phyloP scores from a whole-genome alignment of 2,888 invertebrate genomes.

The Platypus cylindrus region DNA sequence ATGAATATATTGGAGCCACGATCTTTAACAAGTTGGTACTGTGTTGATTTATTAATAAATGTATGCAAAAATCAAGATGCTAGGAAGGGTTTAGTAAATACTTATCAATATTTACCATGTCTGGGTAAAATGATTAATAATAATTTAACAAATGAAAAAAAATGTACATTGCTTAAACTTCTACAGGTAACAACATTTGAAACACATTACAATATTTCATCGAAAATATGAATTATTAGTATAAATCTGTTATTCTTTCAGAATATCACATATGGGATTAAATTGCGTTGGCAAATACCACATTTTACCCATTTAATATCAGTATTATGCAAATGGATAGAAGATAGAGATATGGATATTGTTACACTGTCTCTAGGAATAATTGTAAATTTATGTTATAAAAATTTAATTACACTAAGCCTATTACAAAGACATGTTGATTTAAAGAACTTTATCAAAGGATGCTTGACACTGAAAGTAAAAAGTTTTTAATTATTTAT shows the following conservation, averaged over 20 bases:
- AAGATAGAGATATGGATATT: conserved; percentile 39
- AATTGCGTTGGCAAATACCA: conserved; percentile 69
- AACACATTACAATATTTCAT: no score
- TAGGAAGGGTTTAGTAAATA: conserved; percentile 50
- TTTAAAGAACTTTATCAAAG: conserved; percentile 51
- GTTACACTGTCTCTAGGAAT: conserved; percentile 50
- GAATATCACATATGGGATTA: conserved; percentile 67
- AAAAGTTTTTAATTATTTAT: conserved; percentile 7
- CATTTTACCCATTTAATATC: conserved; percentile 55
- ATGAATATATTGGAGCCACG: conserved; percentile 44
- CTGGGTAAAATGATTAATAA: conserved; percentile 48
- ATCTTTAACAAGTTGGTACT: conserved; percentile 50
- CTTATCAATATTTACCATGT: conserved; percentile 57
- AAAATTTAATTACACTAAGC: conserved; percentile 62
- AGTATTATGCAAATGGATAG: conserved; percentile 53
- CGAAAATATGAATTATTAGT: background rate
- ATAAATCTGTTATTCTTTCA: conserved; percentile 29
- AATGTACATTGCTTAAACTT: conserved; percentile 46
- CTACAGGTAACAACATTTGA: conserved; percentile 41
- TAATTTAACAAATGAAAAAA: conserved; percentile 49
- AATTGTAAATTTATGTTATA: conserved; percentile 66
- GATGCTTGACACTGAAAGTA: conserved; percentile 48
- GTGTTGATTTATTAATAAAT: conserved; percentile 49
- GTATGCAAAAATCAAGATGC: conserved; percentile 50
- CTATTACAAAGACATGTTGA: conserved; percentile 59